Conservation (phyloP, 2,797 vertebrate genomes). For the Chelonia mydas region DNA sequence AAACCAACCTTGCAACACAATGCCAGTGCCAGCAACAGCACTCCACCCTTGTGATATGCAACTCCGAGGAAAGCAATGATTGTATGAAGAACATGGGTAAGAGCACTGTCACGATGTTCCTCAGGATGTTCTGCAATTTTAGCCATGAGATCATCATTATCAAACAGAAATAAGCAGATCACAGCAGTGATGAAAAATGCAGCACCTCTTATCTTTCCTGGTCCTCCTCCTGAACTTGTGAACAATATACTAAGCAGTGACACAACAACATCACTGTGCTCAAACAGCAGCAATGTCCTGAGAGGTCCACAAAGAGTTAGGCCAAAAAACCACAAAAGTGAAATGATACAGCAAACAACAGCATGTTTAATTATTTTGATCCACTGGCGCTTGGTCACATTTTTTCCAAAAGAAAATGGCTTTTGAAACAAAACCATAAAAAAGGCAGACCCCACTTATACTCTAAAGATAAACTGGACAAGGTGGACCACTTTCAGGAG, state of each 20-base stretch:
- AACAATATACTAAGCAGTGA: slow-evolving; percentile 94
- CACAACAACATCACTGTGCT: slow-evolving; percentile 94
- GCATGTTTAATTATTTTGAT: slow-evolving; percentile 96
- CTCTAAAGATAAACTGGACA: slow-evolving; percentile 95
- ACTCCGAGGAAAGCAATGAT: slow-evolving; percentile 93
- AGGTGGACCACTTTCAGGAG: slow-evolving; percentile 95
- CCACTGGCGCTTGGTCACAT: slow-evolving; percentile 94
- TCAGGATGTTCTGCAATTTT: slow-evolving; percentile 99
- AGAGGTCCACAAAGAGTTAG: slow-evolving; percentile 97
- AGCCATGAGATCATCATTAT: slow-evolving; percentile 98
- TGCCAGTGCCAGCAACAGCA: slow-evolving; percentile 92
- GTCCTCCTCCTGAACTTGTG: slow-evolving; percentile 93
- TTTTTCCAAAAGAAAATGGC: slow-evolving; percentile 96
- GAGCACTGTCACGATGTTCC: slow-evolving; percentile 95
- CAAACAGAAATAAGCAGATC: slow-evolving; percentile 95
- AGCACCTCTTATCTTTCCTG: slow-evolving; percentile 96
- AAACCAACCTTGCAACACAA: slow-evolving; percentile 95
- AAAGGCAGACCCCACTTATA: slow-evolving; percentile 93
- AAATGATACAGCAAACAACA: slow-evolving; percentile 92
- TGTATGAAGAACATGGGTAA: slow-evolving; percentile 95
- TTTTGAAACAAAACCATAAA: slow-evolving; percentile 98
- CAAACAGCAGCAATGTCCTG: slow-evolving; percentile 94
- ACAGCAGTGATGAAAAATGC: slow-evolving; percentile 96
- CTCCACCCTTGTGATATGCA: slow-evolving; percentile 98
- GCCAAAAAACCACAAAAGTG: slow-evolving; percentile 96